Base-by-base conservation (phyloP, 2,888 invertebrate species). In the Parnassius mnemosyne region DNA sequence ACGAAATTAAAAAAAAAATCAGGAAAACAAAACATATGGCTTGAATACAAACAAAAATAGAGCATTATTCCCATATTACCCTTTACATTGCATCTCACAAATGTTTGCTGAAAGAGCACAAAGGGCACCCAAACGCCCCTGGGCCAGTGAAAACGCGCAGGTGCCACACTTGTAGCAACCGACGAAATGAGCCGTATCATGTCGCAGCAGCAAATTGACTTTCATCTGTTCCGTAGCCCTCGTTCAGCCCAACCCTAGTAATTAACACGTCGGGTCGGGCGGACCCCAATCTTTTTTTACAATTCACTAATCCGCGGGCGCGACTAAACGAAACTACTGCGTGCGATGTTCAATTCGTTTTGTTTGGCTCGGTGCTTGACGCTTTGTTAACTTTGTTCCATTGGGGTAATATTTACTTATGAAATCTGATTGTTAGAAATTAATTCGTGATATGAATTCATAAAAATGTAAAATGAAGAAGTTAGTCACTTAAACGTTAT, bases 121-220 rank as follows among this genome's bases (percentile, higher is more conserved):
- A 87, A 83, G 81, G 60, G 56, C 52, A 79, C 76, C 67, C 64
- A 67, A 69, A 68, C 75, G 71, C 74, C 78, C 85, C 74, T 64
- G 65, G 74, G 77, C 74, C 70, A 76, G 80, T 74, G 83, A 81
- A 82, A 85, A 76, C 78, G 86, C 87, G 85, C 92, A 92, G 91
- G 91, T 91, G 91, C 82, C 77, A 77, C 89, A 90, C 91, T 91
- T 90, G 91, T 89, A 89, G 86, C 84, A 77, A 76, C 70, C 78
- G 81, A 89, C 87, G 91, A 93, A 93, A 93, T 93, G 93, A 92
- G 93, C 92, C 90, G 91, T 92, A 93, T 93, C 93, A 92, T 93
- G 93, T 93, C 88, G 92, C 90, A 89, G 92, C 89, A 92, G 92
- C 93, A 93, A 93, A 93, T 93, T 93, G 93, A 93, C 92, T 92